Evolutionary conservation across 2,888 invertebrate genomes (phyloP).

Genomic region (Sialis lutaria): DNA sequence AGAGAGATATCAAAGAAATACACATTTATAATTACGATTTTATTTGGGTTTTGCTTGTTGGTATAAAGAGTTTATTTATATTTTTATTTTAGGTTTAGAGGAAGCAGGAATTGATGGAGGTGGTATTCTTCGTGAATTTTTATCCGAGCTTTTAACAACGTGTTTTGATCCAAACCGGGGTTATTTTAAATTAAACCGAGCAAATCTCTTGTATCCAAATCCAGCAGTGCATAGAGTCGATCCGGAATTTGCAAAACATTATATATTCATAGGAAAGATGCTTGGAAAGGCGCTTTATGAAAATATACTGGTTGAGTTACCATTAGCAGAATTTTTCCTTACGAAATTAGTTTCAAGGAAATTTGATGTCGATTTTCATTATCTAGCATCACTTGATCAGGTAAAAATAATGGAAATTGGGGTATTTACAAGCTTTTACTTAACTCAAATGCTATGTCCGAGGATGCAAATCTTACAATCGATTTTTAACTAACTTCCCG

Average conservation of each 20-base stretch:
- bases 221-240: slow-evolving; percentile 79
- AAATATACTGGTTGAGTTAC: slow-evolving; percentile 83
- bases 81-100: slow-evolving; percentile 37
- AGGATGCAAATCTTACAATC: no score
- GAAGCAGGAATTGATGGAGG: slow-evolving; percentile 98
- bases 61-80: no score
- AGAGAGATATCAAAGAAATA: no score
- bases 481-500: no score
- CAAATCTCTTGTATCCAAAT: slow-evolving; percentile 91
- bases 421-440: no score
- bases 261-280: slow-evolving; percentile 86
- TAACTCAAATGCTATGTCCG: no score
- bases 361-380: slow-evolving; percentile 72
- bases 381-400: slow-evolving; percentile 84
- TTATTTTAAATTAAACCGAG: slow-evolving; percentile 74
- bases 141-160: slow-evolving; percentile 83
- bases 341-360: slow-evolving; percentile 69
- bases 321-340: slow-evolving; percentile 90
- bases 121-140: slow-evolving; percentile 88
- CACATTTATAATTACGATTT: no score
- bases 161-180: slow-evolving; percentile 95
- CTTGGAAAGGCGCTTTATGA: slow-evolving; percentile 94
- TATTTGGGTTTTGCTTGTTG: no score
- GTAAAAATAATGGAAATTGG: slow-evolving; percentile 22
- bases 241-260: slow-evolving; percentile 76